A percentile compares a stretch with the other conserved stretches of the same genome.
Conservation (phyloP, 30 jellyfish, hydroid and myxozoan genomes). For the Chrysaora quinquecirrha region DNA sequence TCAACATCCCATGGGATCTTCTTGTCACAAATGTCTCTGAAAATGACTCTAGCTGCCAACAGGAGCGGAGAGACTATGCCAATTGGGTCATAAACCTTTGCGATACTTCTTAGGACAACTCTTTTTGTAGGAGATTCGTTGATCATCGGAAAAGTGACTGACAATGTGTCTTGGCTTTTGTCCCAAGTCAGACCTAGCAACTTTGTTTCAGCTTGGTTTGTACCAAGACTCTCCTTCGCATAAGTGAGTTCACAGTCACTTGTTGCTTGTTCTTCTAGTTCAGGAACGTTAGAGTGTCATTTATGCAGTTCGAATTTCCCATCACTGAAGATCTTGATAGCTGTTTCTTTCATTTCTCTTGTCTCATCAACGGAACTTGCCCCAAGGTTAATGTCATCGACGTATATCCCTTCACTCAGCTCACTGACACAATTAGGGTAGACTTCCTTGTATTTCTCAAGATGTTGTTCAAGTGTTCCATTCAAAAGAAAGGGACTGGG, state of each 20-base stretch:
- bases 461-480: constrained; percentile 58
- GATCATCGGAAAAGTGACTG: too few species aligned
- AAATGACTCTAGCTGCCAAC: constrained; percentile 38
- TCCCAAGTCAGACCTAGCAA: too few species aligned
- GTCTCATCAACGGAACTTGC: constrained; percentile 5
- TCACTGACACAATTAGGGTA: constrained; percentile 33
- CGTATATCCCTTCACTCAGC: constrained; percentile 44
- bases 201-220: too few species aligned
- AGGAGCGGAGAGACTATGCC: constrained; percentile 61
- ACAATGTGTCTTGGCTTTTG: too few species aligned
- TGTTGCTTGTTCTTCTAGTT: constrained; percentile 23
- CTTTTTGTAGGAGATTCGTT: constrained; percentile 29
- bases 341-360: constrained; percentile 20
- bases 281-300: constrained; percentile 62
- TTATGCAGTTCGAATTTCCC: constrained; percentile 56
- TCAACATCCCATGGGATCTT: constrained; percentile 73
- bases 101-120: constrained; percentile 41
- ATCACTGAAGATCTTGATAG: constrained; percentile 37
- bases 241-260: too few species aligned
- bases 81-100: constrained; percentile 64
- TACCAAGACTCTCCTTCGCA: too few species aligned
- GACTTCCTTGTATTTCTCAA: constrained; percentile 13
- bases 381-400: constrained; percentile 47
- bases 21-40: constrained; percentile 58
- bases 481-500: constrained; percentile 60